Conservation (phyloP, 2,797 vertebrate genomes). For the Propithecus perrieri region DNA sequence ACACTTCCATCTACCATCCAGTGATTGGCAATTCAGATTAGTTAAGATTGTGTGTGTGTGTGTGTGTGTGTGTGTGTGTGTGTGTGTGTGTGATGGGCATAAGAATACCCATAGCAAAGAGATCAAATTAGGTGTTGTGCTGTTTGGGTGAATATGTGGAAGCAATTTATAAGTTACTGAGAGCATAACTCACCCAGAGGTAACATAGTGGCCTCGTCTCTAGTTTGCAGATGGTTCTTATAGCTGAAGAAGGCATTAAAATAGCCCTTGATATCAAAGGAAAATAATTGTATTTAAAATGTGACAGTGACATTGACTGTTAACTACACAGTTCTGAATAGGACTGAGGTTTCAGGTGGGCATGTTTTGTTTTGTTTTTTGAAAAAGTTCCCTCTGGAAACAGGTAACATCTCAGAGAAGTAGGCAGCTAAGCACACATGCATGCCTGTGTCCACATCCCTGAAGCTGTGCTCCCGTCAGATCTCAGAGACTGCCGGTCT, state of each 20-base stretch:
- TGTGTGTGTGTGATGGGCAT: background rate
- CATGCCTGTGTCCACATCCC: background rate
- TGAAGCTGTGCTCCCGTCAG: background rate
- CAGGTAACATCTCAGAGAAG: background rate
- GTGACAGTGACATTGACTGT: constrained; percentile 67
- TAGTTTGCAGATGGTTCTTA: constrained; percentile 68
- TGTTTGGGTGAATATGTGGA: constrained; percentile 38
- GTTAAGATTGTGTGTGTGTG: background rate
- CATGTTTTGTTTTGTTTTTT: background rate
- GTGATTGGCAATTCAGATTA: background rate
- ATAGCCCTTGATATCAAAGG: constrained; percentile 76
- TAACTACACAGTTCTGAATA: constrained; percentile 67
- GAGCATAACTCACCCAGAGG: constrained; percentile 49
- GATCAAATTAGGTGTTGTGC: background rate
- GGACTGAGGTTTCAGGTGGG: constrained; percentile 75
- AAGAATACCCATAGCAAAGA: background rate
- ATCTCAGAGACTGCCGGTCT: background rate
- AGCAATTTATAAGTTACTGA: constrained; percentile 58
- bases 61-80: background rate
- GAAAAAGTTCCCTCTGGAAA: background rate
- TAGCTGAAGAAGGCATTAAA: constrained; percentile 71
- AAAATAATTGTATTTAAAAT: constrained; percentile 70
- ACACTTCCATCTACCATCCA: background rate
- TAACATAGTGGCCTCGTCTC: constrained; percentile 12
- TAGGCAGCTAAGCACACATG: background rate